A percentile compares a stretch with the other conserved stretches of the same genome.
phyloP scores from a whole-genome alignment of 2,113 vertebrate genomes.

The Hemicordylus capensis region DNA sequence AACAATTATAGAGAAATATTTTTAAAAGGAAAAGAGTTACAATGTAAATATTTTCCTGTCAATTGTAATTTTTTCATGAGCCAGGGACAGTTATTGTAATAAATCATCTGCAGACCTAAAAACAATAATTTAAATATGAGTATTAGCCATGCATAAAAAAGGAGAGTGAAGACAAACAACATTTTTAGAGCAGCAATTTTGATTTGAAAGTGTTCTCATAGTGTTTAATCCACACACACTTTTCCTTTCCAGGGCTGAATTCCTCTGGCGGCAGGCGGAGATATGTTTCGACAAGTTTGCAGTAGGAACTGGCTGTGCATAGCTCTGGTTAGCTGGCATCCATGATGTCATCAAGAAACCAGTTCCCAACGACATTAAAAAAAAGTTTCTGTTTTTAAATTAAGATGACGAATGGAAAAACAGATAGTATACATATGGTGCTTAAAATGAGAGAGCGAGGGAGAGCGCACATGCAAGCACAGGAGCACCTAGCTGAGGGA shows the following conservation, averaged over 20 bases:
- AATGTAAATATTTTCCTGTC: neutral
- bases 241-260: neutral
- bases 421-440: too few relatives aligned
- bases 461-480: too few relatives aligned
- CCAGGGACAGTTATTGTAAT: neutral
- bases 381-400: too few relatives aligned
- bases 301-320: neutral
- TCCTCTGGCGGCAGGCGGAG: too few relatives aligned
- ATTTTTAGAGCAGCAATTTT: neutral
- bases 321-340: neutral
- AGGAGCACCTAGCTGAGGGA: too few relatives aligned
- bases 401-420: too few relatives aligned
- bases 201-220: neutral
- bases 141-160: too few relatives aligned
- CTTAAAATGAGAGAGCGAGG: too few relatives aligned
- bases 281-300: neutral
- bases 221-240: neutral
- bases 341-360: neutral
- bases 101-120: too few relatives aligned
- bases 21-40: neutral
- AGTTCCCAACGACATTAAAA: neutral
- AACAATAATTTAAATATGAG: too few relatives aligned
- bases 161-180: neutral
- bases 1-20: too few relatives aligned
- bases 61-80: neutral